Evolutionary conservation across 2,797 vertebrate species (phyloP), one percentile per base, ranked within the genome.

Genomic region (Dipus sagitta): DNA sequence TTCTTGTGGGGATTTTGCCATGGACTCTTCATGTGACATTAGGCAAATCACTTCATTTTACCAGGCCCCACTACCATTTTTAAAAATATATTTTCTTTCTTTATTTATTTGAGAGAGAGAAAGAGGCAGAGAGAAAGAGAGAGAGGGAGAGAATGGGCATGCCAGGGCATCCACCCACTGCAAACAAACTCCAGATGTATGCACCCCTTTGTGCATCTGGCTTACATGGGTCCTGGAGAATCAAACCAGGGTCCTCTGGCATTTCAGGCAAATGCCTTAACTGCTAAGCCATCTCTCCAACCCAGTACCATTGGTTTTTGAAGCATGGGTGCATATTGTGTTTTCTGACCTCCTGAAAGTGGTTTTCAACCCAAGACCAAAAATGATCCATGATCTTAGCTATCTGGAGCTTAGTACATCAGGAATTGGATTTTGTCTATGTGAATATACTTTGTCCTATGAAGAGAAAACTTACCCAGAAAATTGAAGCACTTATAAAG

Each of bases 401-500:
- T 91, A 32, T 47, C 62, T 92, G 47, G n/a, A 6, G 42, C 9
- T 65, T 58, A 87, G 28, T 79, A 21, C n/a, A 20, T 34, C 54
- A 64, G 74, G 77, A 24, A 76, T 68, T 72, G 60, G 17, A 28
- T 79, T 21, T 83, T 26, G 17, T 67, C 71, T n/a, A 2, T 32
- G 54, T 5, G 62, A 65, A 21, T 90, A 7, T 10, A 72, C 78
- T 88, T 85, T 80, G 81, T 38, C 62, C 67, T 91, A 30, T 72
- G 47, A 81, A 76, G 42, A 76, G 76, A 82, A 95, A 87, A 91
- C 28, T 24, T 87, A 58, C 15, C 23, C 75, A 30, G 85, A 52
- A 82, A 94, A 86, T 76, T 68, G 14, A 82, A 91, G 90, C 91
- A 90, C 71, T 96, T 90, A 83, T 96, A 96, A 94, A 92, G 92